phyloP scores from a whole-genome alignment of 2,113 vertebrate genomes.

The Rhinoptilus africanus region DNA sequence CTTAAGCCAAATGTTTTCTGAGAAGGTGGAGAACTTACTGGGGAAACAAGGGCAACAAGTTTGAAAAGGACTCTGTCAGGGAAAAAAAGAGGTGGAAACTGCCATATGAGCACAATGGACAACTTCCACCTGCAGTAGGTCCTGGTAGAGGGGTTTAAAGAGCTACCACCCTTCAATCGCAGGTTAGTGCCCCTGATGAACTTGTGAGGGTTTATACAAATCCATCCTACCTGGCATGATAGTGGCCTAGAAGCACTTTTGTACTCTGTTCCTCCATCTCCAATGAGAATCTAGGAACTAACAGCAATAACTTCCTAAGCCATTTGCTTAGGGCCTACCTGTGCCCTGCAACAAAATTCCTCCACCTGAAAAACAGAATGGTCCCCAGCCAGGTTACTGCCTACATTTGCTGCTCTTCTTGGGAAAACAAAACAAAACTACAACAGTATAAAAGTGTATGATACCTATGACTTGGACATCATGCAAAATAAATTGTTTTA shows the following conservation, averaged over 20 bases:
- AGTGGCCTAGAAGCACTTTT: background rate
- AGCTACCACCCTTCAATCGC: background rate
- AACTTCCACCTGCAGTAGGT: background rate
- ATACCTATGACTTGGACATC: background rate
- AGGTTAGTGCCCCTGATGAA: background rate
- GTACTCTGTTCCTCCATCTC: background rate
- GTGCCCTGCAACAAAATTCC: background rate
- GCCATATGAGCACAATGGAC: fast-evolving
- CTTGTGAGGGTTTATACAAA: background rate
- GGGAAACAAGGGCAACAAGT: background rate
- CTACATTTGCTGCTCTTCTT: background rate
- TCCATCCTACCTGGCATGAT: background rate
- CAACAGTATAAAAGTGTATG: background rate
- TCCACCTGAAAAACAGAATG: background rate
- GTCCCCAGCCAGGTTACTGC: background rate
- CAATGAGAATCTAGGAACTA: background rate
- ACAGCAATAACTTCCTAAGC: background rate
- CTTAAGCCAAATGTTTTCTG: background rate
- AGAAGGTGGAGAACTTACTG: background rate
- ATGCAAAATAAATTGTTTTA: background rate
- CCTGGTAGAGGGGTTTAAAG: background rate
- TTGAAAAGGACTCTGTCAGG: background rate
- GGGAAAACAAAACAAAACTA: background rate
- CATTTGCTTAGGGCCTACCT: background rate
- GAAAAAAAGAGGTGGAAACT: background rate